Percentiles rank a stretch among this genome's conserved stretches.
Evolutionary conservation across 1,140 invertebrate species (phyloP).

Genomic region (Achatina immaculata): DNA sequence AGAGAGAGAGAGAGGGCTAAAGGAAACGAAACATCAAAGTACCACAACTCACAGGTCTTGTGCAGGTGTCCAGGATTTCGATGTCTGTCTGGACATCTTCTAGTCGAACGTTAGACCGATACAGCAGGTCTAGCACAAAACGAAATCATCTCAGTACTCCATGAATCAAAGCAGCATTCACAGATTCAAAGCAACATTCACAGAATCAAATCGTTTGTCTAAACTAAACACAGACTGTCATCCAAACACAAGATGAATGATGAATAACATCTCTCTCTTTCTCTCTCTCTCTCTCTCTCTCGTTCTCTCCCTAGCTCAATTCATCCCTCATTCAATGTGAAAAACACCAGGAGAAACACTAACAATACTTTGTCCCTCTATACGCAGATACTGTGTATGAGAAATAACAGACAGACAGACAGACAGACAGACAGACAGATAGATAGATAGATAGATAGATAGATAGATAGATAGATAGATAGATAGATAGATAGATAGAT

Average conservation of each 20-base stretch:
- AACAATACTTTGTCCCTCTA: too few relatives aligned
- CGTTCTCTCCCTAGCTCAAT: neutral
- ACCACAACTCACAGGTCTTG: conserved; percentile 80
- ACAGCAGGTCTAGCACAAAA: conserved; percentile 79
- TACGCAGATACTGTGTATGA: too few relatives aligned
- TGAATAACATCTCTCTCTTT: conserved; percentile 11
- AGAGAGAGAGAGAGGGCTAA: neutral
- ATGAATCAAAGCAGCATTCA: too few relatives aligned
- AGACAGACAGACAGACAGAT: conserved; percentile 11
- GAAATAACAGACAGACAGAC: conserved; percentile 5
- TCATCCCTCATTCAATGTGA: neutral
- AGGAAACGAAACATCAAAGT: neutral
- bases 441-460: conserved; percentile 18
- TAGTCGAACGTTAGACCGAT: conserved; percentile 83
- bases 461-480: conserved; percentile 16
- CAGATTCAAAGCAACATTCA: too few relatives aligned
- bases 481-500: conserved; percentile 10
- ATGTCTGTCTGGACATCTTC: conserved; percentile 84
- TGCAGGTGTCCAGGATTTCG: conserved; percentile 86
- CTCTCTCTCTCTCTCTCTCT: conserved; percentile 5
- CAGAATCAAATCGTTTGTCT: too few relatives aligned
- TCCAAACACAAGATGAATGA: too few relatives aligned
- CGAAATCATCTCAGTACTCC: too few relatives aligned
- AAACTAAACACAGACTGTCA: too few relatives aligned
- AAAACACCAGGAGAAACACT: too few relatives aligned